A percentile compares a stretch with the other conserved stretches of the same genome.
phyloP scores from a whole-genome alignment of 2,113 vertebrate genomes.

The Indicator indicator region DNA sequence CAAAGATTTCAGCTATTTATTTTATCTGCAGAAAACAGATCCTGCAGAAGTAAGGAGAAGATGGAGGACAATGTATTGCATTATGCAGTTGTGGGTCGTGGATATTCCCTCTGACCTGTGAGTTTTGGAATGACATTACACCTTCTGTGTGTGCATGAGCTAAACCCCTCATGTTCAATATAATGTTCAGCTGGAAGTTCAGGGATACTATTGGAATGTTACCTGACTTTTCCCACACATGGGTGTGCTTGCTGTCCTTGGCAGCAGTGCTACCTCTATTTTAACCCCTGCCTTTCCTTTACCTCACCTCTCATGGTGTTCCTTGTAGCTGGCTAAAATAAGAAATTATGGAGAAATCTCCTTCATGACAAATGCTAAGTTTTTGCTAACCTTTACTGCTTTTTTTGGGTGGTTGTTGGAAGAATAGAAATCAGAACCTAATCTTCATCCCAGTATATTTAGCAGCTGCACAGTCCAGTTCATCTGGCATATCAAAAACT shows the following conservation, averaged over 20 bases:
- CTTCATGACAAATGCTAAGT: background rate
- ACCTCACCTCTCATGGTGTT: background rate
- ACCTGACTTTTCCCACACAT: background rate
- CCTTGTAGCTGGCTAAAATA: background rate
- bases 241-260: background rate
- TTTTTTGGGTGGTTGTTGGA: background rate
- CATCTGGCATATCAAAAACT: background rate
- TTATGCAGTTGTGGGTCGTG: accelerated
- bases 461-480: background rate
- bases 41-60: background rate
- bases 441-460: background rate
- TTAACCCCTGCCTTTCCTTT: background rate
- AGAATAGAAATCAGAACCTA: background rate
- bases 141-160: background rate
- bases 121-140: background rate
- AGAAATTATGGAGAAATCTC: background rate
- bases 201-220: background rate
- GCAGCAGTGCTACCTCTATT: background rate
- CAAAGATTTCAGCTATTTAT: background rate
- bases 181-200: background rate
- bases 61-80: background rate
- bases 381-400: background rate
- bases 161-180: background rate
- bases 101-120: background rate
- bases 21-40: background rate